Conservation (phyloP, 2,113 vertebrate genomes). For the Labeo catla region DNA sequence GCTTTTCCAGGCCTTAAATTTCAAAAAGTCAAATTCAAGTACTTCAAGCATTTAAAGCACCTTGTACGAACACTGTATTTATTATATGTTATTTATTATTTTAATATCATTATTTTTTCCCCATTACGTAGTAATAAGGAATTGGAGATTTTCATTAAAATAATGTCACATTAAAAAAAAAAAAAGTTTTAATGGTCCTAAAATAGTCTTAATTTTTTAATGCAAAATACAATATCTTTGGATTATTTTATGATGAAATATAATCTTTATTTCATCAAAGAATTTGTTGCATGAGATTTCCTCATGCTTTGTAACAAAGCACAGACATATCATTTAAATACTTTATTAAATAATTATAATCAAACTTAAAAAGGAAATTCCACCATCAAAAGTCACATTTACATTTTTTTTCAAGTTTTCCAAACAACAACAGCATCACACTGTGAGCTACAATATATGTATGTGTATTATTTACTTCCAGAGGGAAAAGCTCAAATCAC, state of each 20-base stretch:
- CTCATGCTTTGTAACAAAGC: not conserved
- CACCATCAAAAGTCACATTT: conserved; percentile 27
- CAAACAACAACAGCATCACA: conserved; percentile 6
- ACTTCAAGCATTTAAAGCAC: no score
- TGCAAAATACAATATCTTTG: not conserved
- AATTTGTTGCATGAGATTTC: no score
- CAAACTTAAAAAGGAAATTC: conserved; percentile 26
- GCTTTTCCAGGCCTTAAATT: no score
- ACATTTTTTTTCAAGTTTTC: conserved; percentile 2
- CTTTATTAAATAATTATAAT: conserved; percentile 77
- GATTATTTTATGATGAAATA: not conserved
- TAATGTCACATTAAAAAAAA: not conserved
- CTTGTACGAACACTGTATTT: no score
- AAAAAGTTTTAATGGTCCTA: not conserved
- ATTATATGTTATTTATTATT: no score
- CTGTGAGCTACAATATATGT: not conserved
- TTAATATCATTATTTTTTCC: not conserved
- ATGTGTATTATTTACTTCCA: not conserved
- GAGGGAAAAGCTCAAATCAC: not conserved
- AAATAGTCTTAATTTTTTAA: not conserved
- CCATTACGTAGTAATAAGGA: no score
- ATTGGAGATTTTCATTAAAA: not conserved
- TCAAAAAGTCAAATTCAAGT: no score
- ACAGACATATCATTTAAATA: conserved; percentile 58
- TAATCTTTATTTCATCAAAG: conserved; percentile 5